A percentile compares a stretch with the other conserved stretches of the same genome.
These are phyloP conservation scores for Triplophysa siluroides DNA, from an alignment of 2,113 vertebrate genomes.

Conservation along the genomic window DNA sequence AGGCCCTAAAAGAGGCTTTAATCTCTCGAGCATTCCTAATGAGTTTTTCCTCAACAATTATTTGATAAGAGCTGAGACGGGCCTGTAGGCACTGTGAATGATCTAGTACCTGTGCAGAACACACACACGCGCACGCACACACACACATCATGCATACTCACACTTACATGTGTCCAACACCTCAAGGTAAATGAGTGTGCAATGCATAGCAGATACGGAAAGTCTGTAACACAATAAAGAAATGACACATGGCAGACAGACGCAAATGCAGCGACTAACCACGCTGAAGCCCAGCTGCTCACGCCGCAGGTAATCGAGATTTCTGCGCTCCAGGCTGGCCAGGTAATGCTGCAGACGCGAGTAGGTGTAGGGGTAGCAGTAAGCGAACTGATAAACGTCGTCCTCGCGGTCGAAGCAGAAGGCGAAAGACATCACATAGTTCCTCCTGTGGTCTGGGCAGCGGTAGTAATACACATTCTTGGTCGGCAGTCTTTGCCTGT, in stretches of 20 bases:
- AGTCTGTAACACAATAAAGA: constrained; percentile 19
- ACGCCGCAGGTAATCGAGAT: constrained; percentile 88
- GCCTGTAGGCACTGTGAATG: constrained; percentile 73
- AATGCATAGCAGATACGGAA: not conserved
- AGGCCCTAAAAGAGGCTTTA: constrained; percentile 65
- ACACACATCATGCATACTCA: constrained; percentile 19
- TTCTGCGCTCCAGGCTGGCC: constrained; percentile 85
- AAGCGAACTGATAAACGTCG: constrained; percentile 93
- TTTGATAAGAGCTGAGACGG: constrained; percentile 81
- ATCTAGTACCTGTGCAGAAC: constrained; percentile 70
- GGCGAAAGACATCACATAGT: constrained; percentile 98
- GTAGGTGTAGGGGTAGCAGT: constrained; percentile 98
- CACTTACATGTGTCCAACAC: constrained; percentile 17
- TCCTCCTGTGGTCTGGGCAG: constrained; percentile 92
- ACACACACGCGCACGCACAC: constrained; percentile 8
- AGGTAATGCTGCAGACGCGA: constrained; percentile 95
- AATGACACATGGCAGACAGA: constrained; percentile 39
- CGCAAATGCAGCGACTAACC: constrained; percentile 65
- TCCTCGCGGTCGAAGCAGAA: constrained; percentile 97
- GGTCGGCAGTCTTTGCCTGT: constrained; percentile 92
- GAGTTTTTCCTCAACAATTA: constrained; percentile 83
- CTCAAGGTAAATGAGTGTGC: not conserved
- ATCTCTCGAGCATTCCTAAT: constrained; percentile 84
- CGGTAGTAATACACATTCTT: constrained; percentile 99
- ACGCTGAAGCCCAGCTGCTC: constrained; percentile 92